Base-by-base conservation (phyloP, 2,888 invertebrate genomes). In the Euclidia mi region DNA sequence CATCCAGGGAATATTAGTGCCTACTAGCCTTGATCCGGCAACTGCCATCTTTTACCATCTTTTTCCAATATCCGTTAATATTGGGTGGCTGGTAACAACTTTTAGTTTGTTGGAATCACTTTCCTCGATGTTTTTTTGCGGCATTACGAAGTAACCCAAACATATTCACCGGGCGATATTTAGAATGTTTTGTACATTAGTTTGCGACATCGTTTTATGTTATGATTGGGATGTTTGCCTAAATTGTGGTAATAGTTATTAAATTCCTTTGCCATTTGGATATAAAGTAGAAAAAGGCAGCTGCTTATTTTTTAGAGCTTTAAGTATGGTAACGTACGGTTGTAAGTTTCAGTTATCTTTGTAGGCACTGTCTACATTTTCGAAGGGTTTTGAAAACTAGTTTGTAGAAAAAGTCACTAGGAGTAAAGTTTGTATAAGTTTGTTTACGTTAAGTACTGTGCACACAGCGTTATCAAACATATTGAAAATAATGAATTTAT, bases 31-130 rank as follows among this genome's bases (percentile, higher is more conserved):
- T 88, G 87, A 91, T 90, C 89, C 88, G 84, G 78, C 76, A 81
- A 86, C 85, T 83, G 81, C 84, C 86, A 84, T 87, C 86, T 86
- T 87, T 85, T 80, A 83, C 84, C 85, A 87, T 87, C 86, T 88
- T 88, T 89, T 88, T 86, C 89, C 89, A 90, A 92, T 91, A 91
- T 89, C 89, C 87, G 87, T 82, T 85, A 88, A 89, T 88, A 89
- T 89, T 81, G 78, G 76, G 68, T 64, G 71, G 68, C 68, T 74
- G 71, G 80, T 79, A 81, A 84, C 82, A 84, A 84, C 81, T 85
- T 85, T 78, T 76, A 80, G 79, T 79, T 80, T 79, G 81, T 78
- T 79, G 59, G 64, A 78, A 84, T 84, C 76, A 84, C 79, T 82
- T 84, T 77, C 72, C 68, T 68, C 71, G 76, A 79, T 75, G 76